Evolutionary conservation across 2,113 vertebrate species (phyloP).

Genomic region (Scomber scombrus): DNA sequence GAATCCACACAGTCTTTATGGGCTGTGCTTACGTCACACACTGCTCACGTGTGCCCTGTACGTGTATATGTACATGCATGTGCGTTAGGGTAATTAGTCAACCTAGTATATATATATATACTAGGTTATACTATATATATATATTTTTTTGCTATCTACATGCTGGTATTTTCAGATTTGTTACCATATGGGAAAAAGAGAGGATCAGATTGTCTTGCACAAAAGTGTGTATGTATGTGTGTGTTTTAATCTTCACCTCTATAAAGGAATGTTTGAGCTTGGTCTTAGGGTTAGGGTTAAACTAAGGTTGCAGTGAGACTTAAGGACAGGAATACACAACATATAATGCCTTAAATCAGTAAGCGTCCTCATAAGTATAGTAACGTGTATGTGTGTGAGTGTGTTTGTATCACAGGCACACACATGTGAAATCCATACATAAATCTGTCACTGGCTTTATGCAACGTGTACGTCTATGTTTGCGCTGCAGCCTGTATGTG

Average conservation of each 20-base stretch:
- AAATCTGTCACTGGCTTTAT: constrained; percentile 29
- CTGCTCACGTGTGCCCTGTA: constrained; percentile 2
- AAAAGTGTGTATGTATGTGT: neutral
- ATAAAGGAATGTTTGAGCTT: neutral
- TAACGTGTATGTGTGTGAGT: neutral
- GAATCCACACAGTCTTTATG: constrained; percentile 52
- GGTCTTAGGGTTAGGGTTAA: neutral
- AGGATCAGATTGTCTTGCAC: neutral
- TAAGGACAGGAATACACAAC: neutral
- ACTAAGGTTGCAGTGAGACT: neutral
- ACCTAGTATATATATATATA: neutral
- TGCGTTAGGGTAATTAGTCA: neutral
- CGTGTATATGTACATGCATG: neutral
- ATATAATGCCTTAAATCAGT: neutral
- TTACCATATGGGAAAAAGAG: no score
- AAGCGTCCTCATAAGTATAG: neutral
- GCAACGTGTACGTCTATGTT: neutral
- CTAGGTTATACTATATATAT: neutral
- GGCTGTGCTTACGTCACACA: constrained; percentile 20
- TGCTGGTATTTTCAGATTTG: no score
- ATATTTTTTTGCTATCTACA: no score
- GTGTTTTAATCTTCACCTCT: neutral
- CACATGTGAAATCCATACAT: constrained; percentile 26
- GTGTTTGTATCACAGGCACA: neutral
- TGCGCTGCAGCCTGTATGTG: constrained; percentile 3